These are phyloP conservation scores for Mastomys natalensis DNA, from an alignment of 2,113 vertebrate species.

Conservation along the genomic window DNA sequence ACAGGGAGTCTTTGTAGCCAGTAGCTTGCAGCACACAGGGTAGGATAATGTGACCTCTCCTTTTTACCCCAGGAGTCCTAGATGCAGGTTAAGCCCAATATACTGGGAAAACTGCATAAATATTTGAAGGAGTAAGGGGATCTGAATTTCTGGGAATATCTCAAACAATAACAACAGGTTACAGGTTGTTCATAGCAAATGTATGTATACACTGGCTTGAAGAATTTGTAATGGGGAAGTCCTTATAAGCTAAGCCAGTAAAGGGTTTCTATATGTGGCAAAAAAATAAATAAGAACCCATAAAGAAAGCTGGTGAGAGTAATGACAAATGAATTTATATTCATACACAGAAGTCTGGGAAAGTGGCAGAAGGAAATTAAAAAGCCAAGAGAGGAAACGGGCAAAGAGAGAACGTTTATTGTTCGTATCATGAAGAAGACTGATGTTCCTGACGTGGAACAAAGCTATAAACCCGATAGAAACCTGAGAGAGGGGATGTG, in stretches of 20 bases:
- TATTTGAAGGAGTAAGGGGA: too few relatives aligned
- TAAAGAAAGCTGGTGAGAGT: background rate
- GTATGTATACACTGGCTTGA: background rate
- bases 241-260: too few relatives aligned
- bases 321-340: too few relatives aligned
- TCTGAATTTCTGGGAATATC: background rate
- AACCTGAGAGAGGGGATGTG: too few relatives aligned
- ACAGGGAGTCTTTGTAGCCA: background rate
- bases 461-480: background rate
- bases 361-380: background rate
- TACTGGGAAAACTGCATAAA: background rate
- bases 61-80: background rate
- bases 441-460: too few relatives aligned
- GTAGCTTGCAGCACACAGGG: background rate
- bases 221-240: background rate
- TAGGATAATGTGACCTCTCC: too few relatives aligned
- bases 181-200: background rate
- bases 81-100: background rate
- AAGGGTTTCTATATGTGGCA: background rate
- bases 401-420: background rate
- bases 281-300: background rate
- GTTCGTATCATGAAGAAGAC: background rate
- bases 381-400: background rate
- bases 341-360: background rate
- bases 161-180: background rate